phyloP scores from a whole-genome alignment of 2,113 vertebrate genomes.

The Brachirus orientalis region DNA sequence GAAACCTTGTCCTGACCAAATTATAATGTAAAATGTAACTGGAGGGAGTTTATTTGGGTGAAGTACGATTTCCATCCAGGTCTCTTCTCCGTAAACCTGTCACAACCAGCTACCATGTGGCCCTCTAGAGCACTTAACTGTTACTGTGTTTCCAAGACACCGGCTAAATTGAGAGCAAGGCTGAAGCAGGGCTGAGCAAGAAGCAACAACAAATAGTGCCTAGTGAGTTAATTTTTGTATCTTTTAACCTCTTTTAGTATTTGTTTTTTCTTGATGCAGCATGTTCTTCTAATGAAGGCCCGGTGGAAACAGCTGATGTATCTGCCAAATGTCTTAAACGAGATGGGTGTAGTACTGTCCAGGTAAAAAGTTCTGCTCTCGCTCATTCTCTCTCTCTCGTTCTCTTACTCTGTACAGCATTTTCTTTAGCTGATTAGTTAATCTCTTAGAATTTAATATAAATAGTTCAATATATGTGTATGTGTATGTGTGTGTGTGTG shows the following conservation, averaged over 20 bases:
- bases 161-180: conserved; percentile 57
- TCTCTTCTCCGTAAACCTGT: conserved; percentile 63
- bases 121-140: conserved; percentile 68
- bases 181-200: conserved; percentile 21
- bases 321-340: conserved; percentile 56
- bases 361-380: conserved; percentile 50
- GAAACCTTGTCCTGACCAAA: neutral
- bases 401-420: neutral
- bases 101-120: conserved; percentile 67
- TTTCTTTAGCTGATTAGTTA: neutral
- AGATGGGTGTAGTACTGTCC: conserved; percentile 72
- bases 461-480: neutral
- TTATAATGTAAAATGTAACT: neutral
- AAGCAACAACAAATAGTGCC: conserved; percentile 38
- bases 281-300: conserved; percentile 54
- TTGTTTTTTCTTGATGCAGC: neutral
- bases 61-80: conserved; percentile 23
- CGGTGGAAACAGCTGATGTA: conserved; percentile 47
- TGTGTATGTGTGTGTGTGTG: neutral
- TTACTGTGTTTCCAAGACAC: conserved; percentile 68
- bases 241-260: neutral
- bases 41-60: conserved; percentile 31
- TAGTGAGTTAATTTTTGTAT: neutral
- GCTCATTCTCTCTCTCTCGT: neutral
- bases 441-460: neutral